Conservation (phyloP, 2,888 invertebrate species). For the Aquatica leii region DNA sequence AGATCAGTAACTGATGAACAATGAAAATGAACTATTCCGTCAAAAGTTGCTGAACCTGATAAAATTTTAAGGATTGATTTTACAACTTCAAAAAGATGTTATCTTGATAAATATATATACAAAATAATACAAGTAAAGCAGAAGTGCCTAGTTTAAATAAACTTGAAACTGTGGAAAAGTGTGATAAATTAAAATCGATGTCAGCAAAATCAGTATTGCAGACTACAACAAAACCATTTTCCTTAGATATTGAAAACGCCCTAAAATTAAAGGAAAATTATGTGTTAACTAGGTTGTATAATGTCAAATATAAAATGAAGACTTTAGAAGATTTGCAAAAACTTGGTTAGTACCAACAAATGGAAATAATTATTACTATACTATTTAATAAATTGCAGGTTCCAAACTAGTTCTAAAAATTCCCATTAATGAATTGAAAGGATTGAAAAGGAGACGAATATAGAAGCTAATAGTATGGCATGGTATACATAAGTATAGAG, state of each 20-base stretch:
- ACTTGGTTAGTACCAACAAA: too few species aligned
- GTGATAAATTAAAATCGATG: neutral
- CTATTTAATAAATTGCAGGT: neutral
- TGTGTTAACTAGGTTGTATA: conserved; percentile 1
- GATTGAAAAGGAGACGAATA: neutral
- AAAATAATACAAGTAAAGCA: neutral
- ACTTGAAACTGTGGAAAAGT: neutral
- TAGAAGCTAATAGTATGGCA: neutral
- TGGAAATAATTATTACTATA: neutral
- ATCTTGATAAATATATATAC: neutral
- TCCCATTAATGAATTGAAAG: conserved; percentile 5
- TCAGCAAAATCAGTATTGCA: neutral
- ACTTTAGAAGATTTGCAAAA: too few species aligned
- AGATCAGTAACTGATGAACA: neutral
- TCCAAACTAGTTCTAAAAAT: neutral
- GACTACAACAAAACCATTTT: neutral
- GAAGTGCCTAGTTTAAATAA: neutral
- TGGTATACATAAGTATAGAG: conserved; percentile 1
- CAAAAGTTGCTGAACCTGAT: neutral
- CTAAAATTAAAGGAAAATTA: neutral
- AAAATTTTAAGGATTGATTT: conserved; percentile 1
- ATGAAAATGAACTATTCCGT: neutral
- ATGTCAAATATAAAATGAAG: neutral
- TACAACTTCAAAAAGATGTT: neutral
- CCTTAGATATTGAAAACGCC: neutral